Evolutionary conservation across 2,113 vertebrate species (phyloP).

Genomic region (Chionodraco myersi): DNA sequence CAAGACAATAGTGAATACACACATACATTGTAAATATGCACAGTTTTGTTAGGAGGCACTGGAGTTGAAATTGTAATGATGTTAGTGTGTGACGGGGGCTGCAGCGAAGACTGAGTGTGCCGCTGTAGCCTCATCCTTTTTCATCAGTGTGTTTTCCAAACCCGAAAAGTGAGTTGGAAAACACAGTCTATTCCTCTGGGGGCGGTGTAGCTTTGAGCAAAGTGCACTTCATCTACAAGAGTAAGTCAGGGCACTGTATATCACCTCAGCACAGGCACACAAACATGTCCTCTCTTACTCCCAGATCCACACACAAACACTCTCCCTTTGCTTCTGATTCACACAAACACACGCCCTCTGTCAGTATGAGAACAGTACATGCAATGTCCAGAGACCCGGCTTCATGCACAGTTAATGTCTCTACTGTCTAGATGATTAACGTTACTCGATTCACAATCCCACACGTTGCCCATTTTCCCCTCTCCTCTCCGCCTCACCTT

Average conservation of each 20-base stretch:
- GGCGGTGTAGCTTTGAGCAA: slow-evolving; percentile 64
- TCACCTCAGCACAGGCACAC: slow-evolving; percentile 57
- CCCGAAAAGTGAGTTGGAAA: slow-evolving; percentile 69
- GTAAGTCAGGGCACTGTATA: slow-evolving; percentile 58
- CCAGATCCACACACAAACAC: slow-evolving; percentile 25
- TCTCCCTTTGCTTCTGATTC: slow-evolving; percentile 34
- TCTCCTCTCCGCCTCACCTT: slow-evolving; percentile 74
- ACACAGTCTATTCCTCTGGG: slow-evolving; percentile 62
- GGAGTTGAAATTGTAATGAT: slow-evolving; percentile 75
- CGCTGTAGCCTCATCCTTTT: slow-evolving; percentile 65
- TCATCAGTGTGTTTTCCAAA: slow-evolving; percentile 70
- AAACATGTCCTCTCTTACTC: slow-evolving; percentile 37
- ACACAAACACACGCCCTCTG: slow-evolving; percentile 31
- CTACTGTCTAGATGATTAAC: slow-evolving; percentile 84
- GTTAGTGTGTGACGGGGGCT: slow-evolving; percentile 69
- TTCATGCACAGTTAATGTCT: slow-evolving; percentile 84
- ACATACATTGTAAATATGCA: slow-evolving; percentile 67
- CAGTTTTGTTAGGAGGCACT: slow-evolving; percentile 69
- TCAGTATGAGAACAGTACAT: slow-evolving; percentile 62
- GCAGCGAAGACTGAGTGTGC: slow-evolving; percentile 50
- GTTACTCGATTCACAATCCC: slow-evolving; percentile 73
- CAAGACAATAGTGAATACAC: slow-evolving; percentile 65
- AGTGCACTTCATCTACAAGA: slow-evolving; percentile 69
- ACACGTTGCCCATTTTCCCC: slow-evolving; percentile 74
- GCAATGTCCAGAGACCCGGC: slow-evolving; percentile 76